Evolutionary conservation across 2,797 vertebrate genomes (phyloP).

Genomic region (Onychomys leucogaster): DNA sequence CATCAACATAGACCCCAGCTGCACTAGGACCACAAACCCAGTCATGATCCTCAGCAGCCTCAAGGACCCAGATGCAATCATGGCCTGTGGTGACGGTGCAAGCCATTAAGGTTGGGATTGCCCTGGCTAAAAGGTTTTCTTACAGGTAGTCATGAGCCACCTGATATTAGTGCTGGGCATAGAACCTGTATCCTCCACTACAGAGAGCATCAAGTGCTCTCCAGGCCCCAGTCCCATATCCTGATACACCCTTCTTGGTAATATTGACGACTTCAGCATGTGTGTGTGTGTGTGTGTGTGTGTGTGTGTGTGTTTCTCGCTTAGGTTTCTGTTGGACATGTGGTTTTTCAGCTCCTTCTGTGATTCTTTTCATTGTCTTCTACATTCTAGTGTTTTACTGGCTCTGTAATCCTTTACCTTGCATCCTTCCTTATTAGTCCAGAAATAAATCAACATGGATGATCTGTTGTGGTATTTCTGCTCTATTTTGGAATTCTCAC

Average conservation of each 20-base stretch:
- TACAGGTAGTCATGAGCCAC: background rate
- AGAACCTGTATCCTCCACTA: background rate
- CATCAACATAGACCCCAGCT: background rate
- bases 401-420: background rate
- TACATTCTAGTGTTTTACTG: background rate
- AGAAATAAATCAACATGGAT: background rate
- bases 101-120: too few relatives aligned
- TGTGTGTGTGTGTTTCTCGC: background rate
- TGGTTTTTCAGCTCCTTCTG: background rate
- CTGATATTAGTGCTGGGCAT: background rate
- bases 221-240: too few relatives aligned
- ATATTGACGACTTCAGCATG: background rate
- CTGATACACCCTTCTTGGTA: background rate
- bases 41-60: background rate
- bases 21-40: background rate
- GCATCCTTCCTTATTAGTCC: background rate
- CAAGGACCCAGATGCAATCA: background rate
- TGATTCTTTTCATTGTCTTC: background rate
- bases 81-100: background rate
- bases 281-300: fast-evolving
- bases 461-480: background rate
- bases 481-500: background rate
- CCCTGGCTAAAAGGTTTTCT: too few relatives aligned
- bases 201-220: background rate
- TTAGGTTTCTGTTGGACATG: background rate